These are phyloP conservation scores for Nomada ferruginata DNA, from an alignment of 2,888 invertebrate genomes.

Conservation along the genomic window DNA sequence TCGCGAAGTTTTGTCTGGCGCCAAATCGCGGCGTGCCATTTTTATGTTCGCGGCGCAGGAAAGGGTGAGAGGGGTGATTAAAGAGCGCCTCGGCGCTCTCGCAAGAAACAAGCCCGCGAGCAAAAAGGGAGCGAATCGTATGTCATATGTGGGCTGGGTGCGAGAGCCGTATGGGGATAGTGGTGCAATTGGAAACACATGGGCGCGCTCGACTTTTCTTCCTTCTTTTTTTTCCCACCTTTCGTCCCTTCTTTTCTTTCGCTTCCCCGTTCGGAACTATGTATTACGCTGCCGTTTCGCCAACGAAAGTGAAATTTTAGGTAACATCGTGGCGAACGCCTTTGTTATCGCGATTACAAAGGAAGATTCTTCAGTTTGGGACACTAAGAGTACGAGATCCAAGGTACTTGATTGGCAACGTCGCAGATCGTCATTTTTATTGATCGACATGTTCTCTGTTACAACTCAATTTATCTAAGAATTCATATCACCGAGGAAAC, in stretches of 20 bases:
- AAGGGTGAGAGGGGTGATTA: constrained; percentile 51
- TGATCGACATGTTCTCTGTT: too few species aligned
- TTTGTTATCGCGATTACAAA: background rate
- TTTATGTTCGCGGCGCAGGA: constrained; percentile 51
- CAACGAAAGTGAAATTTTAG: background rate
- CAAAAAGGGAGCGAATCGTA: constrained; percentile 48
- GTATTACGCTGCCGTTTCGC: background rate
- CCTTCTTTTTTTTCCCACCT: constrained; percentile 9
- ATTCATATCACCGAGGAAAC: too few species aligned
- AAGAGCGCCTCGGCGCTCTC: constrained; percentile 57
- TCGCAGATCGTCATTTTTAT: too few species aligned
- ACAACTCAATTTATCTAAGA: too few species aligned
- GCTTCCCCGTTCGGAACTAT: background rate
- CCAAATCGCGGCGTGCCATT: constrained; percentile 67
- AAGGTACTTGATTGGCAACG: too few species aligned
- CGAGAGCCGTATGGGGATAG: constrained; percentile 33
- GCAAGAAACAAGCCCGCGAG: constrained; percentile 62
- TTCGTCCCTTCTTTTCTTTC: background rate
- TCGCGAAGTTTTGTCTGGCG: constrained; percentile 54
- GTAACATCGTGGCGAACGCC: background rate
- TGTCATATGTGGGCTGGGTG: constrained; percentile 48
- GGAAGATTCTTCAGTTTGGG: background rate
- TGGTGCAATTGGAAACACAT: constrained; percentile 63
- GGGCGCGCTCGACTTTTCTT: constrained; percentile 20
- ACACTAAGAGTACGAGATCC: too few species aligned